These are phyloP conservation scores for Heteronetta atricapilla DNA, from an alignment of 2,113 vertebrate genomes.

Conservation along the genomic window DNA sequence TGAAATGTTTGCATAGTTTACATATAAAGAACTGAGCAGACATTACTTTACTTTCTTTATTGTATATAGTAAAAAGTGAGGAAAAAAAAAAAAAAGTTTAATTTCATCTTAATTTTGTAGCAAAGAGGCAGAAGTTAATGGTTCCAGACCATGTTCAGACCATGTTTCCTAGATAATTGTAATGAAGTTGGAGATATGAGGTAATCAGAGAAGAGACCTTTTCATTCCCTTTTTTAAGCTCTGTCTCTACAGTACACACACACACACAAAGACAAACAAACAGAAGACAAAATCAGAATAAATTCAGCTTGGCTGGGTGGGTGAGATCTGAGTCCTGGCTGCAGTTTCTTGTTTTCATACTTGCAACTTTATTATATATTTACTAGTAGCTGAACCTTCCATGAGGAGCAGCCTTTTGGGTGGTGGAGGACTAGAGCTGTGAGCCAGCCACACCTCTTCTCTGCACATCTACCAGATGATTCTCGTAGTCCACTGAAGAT, in stretches of 20 bases:
- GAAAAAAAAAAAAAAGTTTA: background rate
- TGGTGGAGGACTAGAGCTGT: background rate
- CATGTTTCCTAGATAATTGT: background rate
- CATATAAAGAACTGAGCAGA: background rate
- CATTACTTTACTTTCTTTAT: background rate
- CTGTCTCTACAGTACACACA: background rate
- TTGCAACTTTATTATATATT: background rate
- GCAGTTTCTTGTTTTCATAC: background rate
- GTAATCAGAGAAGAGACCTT: background rate
- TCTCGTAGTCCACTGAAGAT: background rate
- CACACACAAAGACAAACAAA: background rate
- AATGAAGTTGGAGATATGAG: background rate
- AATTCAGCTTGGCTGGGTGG: background rate
- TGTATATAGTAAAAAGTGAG: background rate
- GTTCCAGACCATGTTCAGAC: background rate
- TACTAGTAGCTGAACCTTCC: background rate
- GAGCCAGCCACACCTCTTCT: accelerated
- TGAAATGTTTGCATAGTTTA: background rate
- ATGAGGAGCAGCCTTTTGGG: background rate
- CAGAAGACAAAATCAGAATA: background rate
- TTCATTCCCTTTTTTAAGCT: background rate
- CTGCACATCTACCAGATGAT: background rate
- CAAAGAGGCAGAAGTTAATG: background rate
- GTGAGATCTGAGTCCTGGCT: background rate
- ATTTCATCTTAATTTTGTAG: background rate